Conservation (phyloP, 1,140 invertebrate species). For the Xylocopa sonorina region DNA sequence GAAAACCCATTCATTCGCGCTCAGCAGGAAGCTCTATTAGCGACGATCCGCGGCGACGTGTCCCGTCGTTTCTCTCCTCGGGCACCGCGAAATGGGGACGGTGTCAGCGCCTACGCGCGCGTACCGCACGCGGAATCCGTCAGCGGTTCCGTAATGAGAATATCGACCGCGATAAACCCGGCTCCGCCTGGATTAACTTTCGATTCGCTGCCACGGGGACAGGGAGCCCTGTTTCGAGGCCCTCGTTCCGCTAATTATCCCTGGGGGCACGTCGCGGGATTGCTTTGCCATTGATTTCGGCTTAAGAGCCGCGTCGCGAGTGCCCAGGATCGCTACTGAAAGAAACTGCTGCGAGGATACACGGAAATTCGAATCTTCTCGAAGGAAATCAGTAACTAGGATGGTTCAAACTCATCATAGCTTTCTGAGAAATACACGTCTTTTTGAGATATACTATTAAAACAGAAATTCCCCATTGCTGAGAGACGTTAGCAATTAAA, state of each 20-base stretch:
- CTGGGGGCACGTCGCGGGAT: background rate
- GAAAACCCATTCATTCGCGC: slow-evolving; percentile 7
- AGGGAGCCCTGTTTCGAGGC: background rate
- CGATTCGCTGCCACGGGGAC: slow-evolving; percentile 28
- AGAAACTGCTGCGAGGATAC: too few species aligned
- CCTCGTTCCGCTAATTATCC: background rate
- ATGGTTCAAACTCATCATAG: too few species aligned
- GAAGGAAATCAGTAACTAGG: too few species aligned
- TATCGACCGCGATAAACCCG: slow-evolving; percentile 38
- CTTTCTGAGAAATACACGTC: too few species aligned
- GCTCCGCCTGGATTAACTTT: slow-evolving; percentile 39
- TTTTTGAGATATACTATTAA: too few species aligned
- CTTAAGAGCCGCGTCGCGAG: background rate
- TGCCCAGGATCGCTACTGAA: background rate
- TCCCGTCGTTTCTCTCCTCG: slow-evolving; percentile 18
- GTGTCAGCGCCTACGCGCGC: slow-evolving; percentile 23
- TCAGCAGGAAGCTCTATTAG: slow-evolving; percentile 25
- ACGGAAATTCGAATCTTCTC: too few species aligned
- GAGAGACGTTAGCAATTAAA: too few species aligned
- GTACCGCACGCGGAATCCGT: too few species aligned
- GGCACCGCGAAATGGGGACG: background rate
- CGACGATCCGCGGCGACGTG: background rate
- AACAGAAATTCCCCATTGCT: too few species aligned
- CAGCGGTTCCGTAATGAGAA: slow-evolving; percentile 49
- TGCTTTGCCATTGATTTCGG: slow-evolving; percentile 4